Evolutionary conservation across 2,113 vertebrate genomes (phyloP), one percentile per base, ranked within the genome.

Genomic region (Platysteira castanea): DNA sequence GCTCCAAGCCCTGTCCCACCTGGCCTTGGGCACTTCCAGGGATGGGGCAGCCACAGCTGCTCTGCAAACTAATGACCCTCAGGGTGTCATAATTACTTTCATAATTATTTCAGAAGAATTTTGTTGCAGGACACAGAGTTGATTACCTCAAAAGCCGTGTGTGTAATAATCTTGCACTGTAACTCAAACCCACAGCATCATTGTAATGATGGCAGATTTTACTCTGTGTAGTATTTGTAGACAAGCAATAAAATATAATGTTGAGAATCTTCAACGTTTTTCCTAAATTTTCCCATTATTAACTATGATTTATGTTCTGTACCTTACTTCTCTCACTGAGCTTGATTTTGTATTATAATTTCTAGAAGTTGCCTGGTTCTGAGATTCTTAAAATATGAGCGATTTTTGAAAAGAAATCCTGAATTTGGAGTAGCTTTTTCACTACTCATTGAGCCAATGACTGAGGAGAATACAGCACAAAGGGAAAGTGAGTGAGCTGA

Each of bases 341-440:
- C 74, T 89, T 0, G n/a, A 44, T 96, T 96, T 81, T 94, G 22
- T 52, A 30, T 80, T 91, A 41, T 7, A 81, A n/a, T 76, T 87
- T 82, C 59, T 15, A 22, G 26, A 92, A 97, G 56, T 93, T 47
- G 84, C 57, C 22, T 87, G 27, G 15, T 67, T 90, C 92, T 97
- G 60, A 26, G 60, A 87, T 80, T 82, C 60, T 17, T 76, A 52
- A 61, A 84, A 85, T 79, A 86, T 10, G 16, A 84, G 37, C 23
- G 92, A 44, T 79, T 65, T 37, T 68, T 93, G 46, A 81, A 87
- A 93, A 61, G 11, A 89, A 75, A 27, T 68, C 47, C 92, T 74
- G 56, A 81, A 50, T 86, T 53, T 93, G 18, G 71, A 93, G 30
- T 17, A 60, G 18, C 12, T 50, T 95, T 77, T 23, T 95, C 78